Conservation (phyloP, 2,888 invertebrate species). For the Pinctada fucata region DNA sequence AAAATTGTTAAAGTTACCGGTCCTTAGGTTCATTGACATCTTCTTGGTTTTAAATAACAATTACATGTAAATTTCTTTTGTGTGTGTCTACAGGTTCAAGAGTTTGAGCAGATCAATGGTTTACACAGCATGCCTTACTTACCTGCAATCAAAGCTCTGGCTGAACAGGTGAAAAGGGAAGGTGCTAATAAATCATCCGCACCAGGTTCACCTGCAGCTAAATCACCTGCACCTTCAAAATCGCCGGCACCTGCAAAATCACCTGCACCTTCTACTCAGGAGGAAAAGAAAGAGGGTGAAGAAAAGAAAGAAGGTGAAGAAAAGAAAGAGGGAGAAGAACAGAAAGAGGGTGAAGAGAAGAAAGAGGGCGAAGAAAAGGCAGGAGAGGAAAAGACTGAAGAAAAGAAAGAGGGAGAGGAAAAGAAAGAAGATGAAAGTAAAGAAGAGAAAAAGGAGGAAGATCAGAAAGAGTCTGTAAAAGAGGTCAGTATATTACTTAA, state of each 20-base stretch:
- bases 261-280: slow-evolving; percentile 77
- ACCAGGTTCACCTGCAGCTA: slow-evolving; percentile 41
- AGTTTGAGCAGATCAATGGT: slow-evolving; percentile 98
- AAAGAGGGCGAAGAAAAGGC: slow-evolving; percentile 46
- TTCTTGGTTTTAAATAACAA: no score
- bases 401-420: slow-evolving; percentile 36
- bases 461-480: slow-evolving; percentile 42
- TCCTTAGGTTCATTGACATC: no score
- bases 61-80: no score
- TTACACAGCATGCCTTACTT: slow-evolving; percentile 94
- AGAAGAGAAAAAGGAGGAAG: slow-evolving; percentile 29
- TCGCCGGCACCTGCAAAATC: slow-evolving; percentile 49
- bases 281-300: slow-evolving; percentile 47
- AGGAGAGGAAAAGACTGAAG: slow-evolving; percentile 35
- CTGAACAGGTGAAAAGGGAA: slow-evolving; percentile 81
- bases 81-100: slow-evolving; percentile 85
- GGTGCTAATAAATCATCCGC: slow-evolving; percentile 56
- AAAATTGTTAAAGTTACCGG: no score
- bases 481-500: slow-evolving; percentile 7
- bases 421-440: slow-evolving; percentile 31
- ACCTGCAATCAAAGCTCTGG: slow-evolving; percentile 63
- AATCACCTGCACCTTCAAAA: slow-evolving; percentile 78
- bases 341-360: slow-evolving; percentile 52
- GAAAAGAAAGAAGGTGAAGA: slow-evolving; percentile 37
- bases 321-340: slow-evolving; percentile 22